Conservation (phyloP, 1,140 invertebrate species). For the Belonocnema kinseyi region DNA sequence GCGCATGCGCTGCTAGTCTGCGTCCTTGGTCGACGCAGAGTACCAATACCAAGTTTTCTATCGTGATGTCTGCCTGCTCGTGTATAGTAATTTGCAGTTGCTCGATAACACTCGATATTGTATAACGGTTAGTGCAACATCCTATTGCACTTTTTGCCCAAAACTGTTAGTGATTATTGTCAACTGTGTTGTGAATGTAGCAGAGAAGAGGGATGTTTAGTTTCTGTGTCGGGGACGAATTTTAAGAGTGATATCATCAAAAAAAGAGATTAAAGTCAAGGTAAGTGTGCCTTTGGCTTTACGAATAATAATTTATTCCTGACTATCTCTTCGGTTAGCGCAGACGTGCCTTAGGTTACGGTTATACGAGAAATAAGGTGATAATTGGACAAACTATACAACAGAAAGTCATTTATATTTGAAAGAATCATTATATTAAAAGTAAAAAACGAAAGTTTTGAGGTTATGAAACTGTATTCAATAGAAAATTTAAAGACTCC, state of each 20-base stretch:
- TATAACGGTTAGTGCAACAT: constrained; percentile 19
- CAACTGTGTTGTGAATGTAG: neutral
- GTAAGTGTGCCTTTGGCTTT: too few relatives aligned
- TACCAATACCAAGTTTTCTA: neutral
- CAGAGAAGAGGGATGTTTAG: too few relatives aligned
- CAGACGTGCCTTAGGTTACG: too few relatives aligned
- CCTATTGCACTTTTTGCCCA: neutral
- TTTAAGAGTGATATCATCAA: neutral
- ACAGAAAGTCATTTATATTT: too few relatives aligned
- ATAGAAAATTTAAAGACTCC: too few relatives aligned
- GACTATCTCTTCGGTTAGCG: too few relatives aligned
- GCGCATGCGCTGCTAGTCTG: neutral
- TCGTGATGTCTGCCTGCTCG: neutral
- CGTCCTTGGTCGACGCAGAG: neutral
- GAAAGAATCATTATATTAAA: too few relatives aligned
- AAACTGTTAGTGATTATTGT: neutral
- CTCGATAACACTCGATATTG: constrained; percentile 4
- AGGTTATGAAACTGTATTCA: too few relatives aligned
- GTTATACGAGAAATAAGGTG: too few relatives aligned
- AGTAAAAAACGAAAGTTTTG: too few relatives aligned
- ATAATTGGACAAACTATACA: too few relatives aligned
- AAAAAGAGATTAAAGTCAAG: neutral
- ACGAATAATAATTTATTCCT: too few relatives aligned
- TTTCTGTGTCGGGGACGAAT: neutral
- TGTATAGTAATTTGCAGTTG: constrained; percentile 22